Base-by-base conservation (phyloP, 2,888 invertebrate genomes). In the Priocnemis perturbator region DNA sequence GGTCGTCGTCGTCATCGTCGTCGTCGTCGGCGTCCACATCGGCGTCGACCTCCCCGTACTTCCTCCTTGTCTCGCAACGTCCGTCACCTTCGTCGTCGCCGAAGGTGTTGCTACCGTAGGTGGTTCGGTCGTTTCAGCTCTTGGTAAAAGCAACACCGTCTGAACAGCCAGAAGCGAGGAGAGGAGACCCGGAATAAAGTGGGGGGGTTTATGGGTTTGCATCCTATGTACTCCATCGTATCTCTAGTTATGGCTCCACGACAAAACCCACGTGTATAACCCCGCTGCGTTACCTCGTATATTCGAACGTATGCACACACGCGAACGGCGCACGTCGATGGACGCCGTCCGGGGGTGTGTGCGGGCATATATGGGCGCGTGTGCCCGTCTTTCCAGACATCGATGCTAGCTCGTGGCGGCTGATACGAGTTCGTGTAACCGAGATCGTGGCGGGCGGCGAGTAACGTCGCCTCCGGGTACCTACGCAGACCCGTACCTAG, bases 191-290 rank as follows among this genome's bases (percentile, higher is more conserved):
- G 59, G 66, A 47, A 63, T 71, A 69, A 76, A 76, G 81, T 70
- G 78, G 85, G 79, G 79, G 81, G 77, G 83, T 88, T 88, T 88
- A 88, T 87, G 85, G 84, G 84, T 86, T 85, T 86, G 86, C 85
- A 86, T 88, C 85, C 86, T 85, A 83, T 86, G 86, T 83, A 83
- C 84, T 85, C 78, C 81, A 81, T 81, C 87, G 84, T 87, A 86
- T 87, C 82, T 84, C 74, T 74, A 76, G 86, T 88, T 87, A 88
- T 85, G 81, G 80, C 83, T 77, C 81, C 81, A 77, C 82, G 83
- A 84, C 86, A 79, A 85, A 85, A 83, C 79, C 83, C 79, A 76
- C 78, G 74, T 74, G 80, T 74, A 74, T 75, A 68, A 73, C 76
- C 14, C 30, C 67, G 64, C 56, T 20, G 48, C 62, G 52, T 73